A percentile compares a stretch with the other conserved stretches of the same genome.
These are phyloP conservation scores for Enteromius mattozi DNA, from an alignment of 2,797 vertebrate genomes.

Conservation along the genomic window DNA sequence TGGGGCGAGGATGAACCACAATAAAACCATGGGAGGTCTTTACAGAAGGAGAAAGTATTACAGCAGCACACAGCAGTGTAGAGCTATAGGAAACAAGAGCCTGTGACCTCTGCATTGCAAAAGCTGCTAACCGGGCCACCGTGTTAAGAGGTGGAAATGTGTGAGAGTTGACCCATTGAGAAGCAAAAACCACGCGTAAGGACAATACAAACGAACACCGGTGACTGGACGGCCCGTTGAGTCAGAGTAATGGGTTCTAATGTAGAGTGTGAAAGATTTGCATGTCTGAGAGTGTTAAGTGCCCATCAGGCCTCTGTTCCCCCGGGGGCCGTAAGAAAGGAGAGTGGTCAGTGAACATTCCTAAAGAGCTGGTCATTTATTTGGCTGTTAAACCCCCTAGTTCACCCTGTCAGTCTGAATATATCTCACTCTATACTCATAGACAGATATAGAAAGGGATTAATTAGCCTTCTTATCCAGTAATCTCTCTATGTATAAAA, in stretches of 20 bases:
- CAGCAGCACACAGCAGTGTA: slow-evolving; percentile 21
- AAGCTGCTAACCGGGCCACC: slow-evolving; percentile 43
- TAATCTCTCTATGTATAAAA: not conserved
- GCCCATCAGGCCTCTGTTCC: slow-evolving; percentile 48
- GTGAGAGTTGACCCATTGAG: slow-evolving; percentile 58
- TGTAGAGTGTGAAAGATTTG: slow-evolving; percentile 61
- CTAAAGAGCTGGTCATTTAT: slow-evolving; percentile 45
- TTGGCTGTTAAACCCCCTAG: slow-evolving; percentile 2
- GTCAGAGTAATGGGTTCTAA: slow-evolving; percentile 56
- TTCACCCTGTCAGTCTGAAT: not conserved
- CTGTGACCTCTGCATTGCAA: slow-evolving; percentile 53
- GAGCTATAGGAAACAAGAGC: slow-evolving; percentile 46
- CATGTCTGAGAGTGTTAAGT: slow-evolving; percentile 66
- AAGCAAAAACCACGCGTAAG: slow-evolving; percentile 50
- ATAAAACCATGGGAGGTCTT: slow-evolving; percentile 41
- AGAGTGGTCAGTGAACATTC: slow-evolving; percentile 37
- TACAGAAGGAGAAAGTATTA: slow-evolving; percentile 29
- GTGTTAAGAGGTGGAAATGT: slow-evolving; percentile 57
- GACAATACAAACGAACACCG: slow-evolving; percentile 57
- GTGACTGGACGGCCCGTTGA: slow-evolving; percentile 47
- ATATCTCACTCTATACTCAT: not conserved
- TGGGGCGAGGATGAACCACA: slow-evolving; percentile 38
- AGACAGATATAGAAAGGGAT: not conserved
- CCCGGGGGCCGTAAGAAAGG: slow-evolving; percentile 28
- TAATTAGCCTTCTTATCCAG: not conserved